Evolutionary conservation across 2,797 vertebrate genomes (phyloP), one percentile per base, ranked within the genome.

Genomic region (Chrysocyon brachyurus): DNA sequence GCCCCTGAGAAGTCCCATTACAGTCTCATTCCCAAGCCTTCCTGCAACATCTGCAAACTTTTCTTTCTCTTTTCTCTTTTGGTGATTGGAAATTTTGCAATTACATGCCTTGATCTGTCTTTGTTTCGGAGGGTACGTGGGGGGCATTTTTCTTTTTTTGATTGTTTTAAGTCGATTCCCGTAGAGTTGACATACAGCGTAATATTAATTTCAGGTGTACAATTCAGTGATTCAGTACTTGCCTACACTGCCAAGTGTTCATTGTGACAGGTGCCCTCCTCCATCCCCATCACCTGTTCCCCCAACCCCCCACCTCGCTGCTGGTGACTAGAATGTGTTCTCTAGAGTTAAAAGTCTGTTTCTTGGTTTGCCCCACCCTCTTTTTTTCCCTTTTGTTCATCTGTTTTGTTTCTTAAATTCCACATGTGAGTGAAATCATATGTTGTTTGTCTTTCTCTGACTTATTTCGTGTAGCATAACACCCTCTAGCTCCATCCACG

Each of bases 31-130:
- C 15, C 57, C 49, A 73, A 16, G 33, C n/a, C 68, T 77, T 68
- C 91, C 63, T 36, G 36, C 86, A 89, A 61, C 33, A 19, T 90
- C 66, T 79, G 14, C 15, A 68, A 75, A 24, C 66, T 84, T 96
- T 81, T 89, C 26, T 64, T 14, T 75, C 54, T 66, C 12, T n/a
- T 17, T 81, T 81, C 6, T 56, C 21, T 92, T 12, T 33, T 56
- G 16, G 22, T 77, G 63, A 88, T 31, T 72, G 87, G 26, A 87
- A 78, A 70, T 87, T 83, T 93, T 19, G 82, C 36, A 83, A 1
- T 61, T 89, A 52, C 83, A 49, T 90, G 49, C 24, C 22, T 88
- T 85, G 24, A 31, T 85, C 84, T 93, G 31, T 24, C 64, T 52
- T 94, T 94, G 73, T 94, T 52, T 46, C 36, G 49, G 33, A 70